Evolutionary conservation across 2,797 vertebrate genomes (phyloP).

Genomic region (Danio albolineatus): DNA sequence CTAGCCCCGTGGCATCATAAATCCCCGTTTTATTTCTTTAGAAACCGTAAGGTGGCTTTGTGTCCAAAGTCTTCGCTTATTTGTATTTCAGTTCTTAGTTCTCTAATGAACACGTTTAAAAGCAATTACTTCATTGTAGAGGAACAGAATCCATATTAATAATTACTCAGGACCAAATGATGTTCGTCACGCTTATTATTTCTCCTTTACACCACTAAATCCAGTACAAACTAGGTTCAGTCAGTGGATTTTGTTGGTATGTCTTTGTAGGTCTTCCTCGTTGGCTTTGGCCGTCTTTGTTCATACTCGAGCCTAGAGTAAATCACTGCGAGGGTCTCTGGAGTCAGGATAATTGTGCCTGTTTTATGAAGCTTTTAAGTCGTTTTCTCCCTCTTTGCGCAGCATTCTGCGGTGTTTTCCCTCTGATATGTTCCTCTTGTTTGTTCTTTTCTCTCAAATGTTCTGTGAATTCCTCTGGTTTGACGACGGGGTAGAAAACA

Average conservation of each 20-base stretch:
- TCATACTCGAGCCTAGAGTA: conserved; percentile 11
- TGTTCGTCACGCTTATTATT: background rate
- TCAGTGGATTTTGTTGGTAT: background rate
- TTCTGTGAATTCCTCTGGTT: conserved; percentile 2
- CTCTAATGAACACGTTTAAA: conserved; percentile 1
- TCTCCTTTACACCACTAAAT: conserved; percentile 16
- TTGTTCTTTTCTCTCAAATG: conserved; percentile 32
- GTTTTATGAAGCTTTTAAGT: conserved; percentile 45
- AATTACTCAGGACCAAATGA: conserved; percentile 37
- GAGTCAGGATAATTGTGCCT: conserved; percentile 47
- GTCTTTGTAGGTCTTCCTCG: conserved; percentile 27
- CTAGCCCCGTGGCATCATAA: background rate
- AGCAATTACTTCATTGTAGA: background rate
- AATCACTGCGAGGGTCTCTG: conserved; percentile 20
- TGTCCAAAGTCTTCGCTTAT: conserved; percentile 5
- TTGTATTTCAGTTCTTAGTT: conserved; percentile 6
- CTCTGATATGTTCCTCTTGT: conserved; percentile 24
- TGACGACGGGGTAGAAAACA: conserved; percentile 1
- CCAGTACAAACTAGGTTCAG: conserved; percentile 1
- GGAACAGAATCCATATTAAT: background rate
- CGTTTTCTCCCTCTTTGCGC: background rate
- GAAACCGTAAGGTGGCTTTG: background rate
- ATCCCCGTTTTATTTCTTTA: background rate
- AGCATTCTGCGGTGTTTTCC: conserved; percentile 35
- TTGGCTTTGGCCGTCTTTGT: conserved; percentile 26